Conservation (phyloP, 2,797 vertebrate species). For the Moxostoma hubbsi region DNA sequence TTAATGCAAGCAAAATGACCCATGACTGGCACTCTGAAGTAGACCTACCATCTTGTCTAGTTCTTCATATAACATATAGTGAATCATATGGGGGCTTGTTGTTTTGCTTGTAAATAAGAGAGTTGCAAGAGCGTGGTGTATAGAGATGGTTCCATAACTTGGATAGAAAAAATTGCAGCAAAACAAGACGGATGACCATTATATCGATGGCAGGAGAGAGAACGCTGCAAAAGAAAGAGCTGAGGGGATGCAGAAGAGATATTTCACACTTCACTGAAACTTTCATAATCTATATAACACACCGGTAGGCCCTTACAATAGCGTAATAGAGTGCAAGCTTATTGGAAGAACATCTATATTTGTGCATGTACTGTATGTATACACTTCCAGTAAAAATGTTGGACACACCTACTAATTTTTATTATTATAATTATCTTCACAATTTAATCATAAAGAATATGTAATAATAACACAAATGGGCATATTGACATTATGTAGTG, state of each 20-base stretch:
- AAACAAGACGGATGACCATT: conserved; percentile 56
- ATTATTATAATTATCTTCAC: no score
- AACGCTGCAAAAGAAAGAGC: conserved; percentile 28
- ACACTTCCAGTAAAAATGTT: no score
- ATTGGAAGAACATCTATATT: no score
- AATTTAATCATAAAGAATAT: no score
- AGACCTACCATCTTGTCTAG: conserved; percentile 9
- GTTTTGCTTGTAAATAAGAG: conserved; percentile 52
- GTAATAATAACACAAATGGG: no score
- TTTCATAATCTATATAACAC: not conserved
- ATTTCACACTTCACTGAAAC: conserved; percentile 1
- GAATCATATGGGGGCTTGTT: conserved; percentile 45
- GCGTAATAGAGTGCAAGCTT: no score
- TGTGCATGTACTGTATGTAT: no score
- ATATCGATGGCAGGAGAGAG: conserved; percentile 31
- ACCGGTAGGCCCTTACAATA: not conserved
- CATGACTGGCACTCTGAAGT: conserved; percentile 28
- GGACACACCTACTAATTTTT: no score
- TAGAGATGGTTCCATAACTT: conserved; percentile 46
- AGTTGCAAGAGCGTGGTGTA: conserved; percentile 36
- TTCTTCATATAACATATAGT: conserved; percentile 17
- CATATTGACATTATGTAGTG: no score
- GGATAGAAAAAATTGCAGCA: conserved; percentile 48
- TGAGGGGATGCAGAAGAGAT: not conserved
- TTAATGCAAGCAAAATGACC: not conserved